phyloP scores from a whole-genome alignment of 2,113 vertebrate species.

The Melanerpes aurifrons region DNA sequence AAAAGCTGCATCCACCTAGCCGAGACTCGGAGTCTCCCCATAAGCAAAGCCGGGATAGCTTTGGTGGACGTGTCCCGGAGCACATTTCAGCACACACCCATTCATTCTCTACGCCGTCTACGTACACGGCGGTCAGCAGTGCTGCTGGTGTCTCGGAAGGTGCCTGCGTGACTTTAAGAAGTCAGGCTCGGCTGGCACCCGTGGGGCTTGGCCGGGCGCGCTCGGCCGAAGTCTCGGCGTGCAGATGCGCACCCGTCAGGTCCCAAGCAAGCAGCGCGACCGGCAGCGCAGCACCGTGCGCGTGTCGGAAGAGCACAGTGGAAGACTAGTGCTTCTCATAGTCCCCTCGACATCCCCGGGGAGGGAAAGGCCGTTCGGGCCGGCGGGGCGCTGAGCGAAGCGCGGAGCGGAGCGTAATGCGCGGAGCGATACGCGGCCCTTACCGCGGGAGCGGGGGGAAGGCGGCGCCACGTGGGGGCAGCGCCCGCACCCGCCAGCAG shows the following conservation, averaged over 20 bases:
- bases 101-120: fast-evolving
- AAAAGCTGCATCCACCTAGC: too few relatives aligned
- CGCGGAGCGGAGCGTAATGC: neutral
- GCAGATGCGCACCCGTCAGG: fast-evolving
- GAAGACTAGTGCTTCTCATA: neutral
- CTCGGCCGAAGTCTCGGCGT: neutral
- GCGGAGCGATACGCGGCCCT: neutral
- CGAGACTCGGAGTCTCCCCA: fast-evolving
- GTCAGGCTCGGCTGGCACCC: neutral
- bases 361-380: neutral
- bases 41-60: neutral
- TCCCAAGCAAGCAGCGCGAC: neutral
- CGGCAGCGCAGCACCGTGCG: fast-evolving
- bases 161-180: too few relatives aligned
- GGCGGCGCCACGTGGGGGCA: constrained; percentile 21
- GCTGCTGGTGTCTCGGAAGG: neutral
- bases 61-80: neutral
- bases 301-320: neutral
- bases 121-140: fast-evolving
- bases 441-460: constrained; percentile 78
- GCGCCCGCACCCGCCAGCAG: constrained; percentile 79
- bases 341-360: neutral
- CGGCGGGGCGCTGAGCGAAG: neutral
- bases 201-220: neutral
- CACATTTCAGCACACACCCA: neutral